Base-by-base conservation (phyloP, 2,113 vertebrate species). In the Hypomesus transpacificus region DNA sequence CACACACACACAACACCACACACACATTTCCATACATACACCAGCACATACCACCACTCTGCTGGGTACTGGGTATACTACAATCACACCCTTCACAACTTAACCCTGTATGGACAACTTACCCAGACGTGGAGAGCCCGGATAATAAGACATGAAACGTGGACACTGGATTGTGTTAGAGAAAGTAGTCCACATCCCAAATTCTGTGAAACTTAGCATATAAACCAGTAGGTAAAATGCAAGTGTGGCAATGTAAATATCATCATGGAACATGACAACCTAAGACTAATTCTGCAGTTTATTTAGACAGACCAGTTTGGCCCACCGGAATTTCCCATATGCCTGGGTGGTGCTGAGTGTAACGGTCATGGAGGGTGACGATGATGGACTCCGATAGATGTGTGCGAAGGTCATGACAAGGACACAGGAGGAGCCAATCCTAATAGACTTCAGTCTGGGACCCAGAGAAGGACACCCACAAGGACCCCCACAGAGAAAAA, bases 341-440 rank as follows among this genome's bases (percentile, higher is more conserved):
- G 39, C 39, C 39, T 18, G 53, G 53, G 17, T 18, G 53, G 4
- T 3, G 11, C 58, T 60, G 14, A 34, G 16, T 31, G 26, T 3
- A 26, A 68, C 20, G 59, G 69, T 52, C 52, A 51, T 13, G n/a
- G 57, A n/a, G 63, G 53, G 28, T 51, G 31, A 64, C 63, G 66
- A 68, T 20, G 39, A 8, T 3, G 63, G 74, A 80, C 69, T 73
- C 73, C 65, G 66, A 57, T 61, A 61, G 80, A 80, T 82, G 75
- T 78, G 78, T 28, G 54, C 79, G 73, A 86, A 82, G 81, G 85
- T 75, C 67, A 24, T 24, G 24, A 68, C 72, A 81, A 87, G 83
- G 84, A 86, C 80, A 26, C 0, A 58, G 77, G 70, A 70, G 65
- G 63, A 62, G 66, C 69, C 51, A 65, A 82, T 81, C 71, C 74